phyloP scores from a whole-genome alignment of 2,797 vertebrate species.

The Cephalopachus bancanus region DNA sequence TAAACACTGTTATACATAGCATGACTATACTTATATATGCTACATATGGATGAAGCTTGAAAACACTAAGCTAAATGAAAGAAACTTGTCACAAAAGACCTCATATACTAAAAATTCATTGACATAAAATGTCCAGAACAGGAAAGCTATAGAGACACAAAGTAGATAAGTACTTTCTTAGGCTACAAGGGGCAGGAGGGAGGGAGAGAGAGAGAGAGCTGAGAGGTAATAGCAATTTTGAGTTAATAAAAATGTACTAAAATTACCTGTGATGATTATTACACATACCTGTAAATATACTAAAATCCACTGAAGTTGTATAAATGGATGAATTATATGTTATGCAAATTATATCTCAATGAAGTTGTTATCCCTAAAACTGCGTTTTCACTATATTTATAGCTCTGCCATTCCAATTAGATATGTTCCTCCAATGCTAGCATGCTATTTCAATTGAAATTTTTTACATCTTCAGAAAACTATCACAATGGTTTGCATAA shows the following conservation, averaged over 20 bases:
- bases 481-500: neutral
- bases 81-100: neutral
- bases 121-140: neutral
- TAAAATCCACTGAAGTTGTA: neutral
- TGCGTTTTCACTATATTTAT: slow-evolving; percentile 10
- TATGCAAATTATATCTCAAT: neutral
- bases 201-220: neutral
- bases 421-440: neutral
- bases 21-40: neutral
- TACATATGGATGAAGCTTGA: neutral
- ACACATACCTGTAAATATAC: neutral
- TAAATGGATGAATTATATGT: neutral
- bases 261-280: neutral
- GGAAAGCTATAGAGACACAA: neutral
- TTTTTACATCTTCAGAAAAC: neutral
- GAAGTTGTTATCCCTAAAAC: neutral
- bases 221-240: neutral
- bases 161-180: neutral
- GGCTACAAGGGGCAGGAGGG: no score
- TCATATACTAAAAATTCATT: neutral
- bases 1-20: neutral
- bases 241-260: neutral
- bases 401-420: slow-evolving; percentile 10
- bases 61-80: neutral
- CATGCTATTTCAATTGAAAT: neutral